phyloP scores from a whole-genome alignment of 2,113 vertebrate genomes.

The Sula dactylatra region DNA sequence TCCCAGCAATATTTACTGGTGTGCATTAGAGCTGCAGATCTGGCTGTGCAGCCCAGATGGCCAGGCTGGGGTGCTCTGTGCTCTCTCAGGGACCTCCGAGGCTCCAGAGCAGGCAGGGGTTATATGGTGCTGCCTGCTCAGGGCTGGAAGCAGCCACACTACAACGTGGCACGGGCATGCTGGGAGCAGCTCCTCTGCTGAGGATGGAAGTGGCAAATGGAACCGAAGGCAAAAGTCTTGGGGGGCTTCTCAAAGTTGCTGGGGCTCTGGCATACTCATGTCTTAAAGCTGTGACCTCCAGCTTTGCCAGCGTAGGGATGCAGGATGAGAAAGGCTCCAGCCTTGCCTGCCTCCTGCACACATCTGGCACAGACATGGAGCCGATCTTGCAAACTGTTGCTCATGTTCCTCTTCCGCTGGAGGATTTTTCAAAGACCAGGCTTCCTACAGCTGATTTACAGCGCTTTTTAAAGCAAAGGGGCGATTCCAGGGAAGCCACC shows the following conservation, averaged over 20 bases:
- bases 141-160: background rate
- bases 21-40: background rate
- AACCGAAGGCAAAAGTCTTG: background rate
- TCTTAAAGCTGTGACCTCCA: background rate
- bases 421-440: constrained; percentile 20
- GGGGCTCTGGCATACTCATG: accelerated
- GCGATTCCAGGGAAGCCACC: constrained; percentile 14
- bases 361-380: constrained; percentile 47
- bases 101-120: background rate
- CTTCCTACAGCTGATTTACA: constrained; percentile 63
- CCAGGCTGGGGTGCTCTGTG: background rate
- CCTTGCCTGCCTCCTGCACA: background rate
- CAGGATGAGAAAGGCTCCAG: background rate
- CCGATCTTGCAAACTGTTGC: background rate
- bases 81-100: accelerated
- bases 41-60: background rate
- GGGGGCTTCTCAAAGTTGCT: background rate
- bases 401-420: background rate
- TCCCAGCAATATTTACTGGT: background rate
- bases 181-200: background rate
- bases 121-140: background rate
- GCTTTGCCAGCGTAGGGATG: background rate
- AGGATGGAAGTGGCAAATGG: background rate
- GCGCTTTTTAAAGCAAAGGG: background rate
- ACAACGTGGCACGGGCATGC: background rate